These are phyloP conservation scores for Protobothrops mucrosquamatus DNA, from an alignment of 2,113 vertebrate genomes.

Conservation along the genomic window DNA sequence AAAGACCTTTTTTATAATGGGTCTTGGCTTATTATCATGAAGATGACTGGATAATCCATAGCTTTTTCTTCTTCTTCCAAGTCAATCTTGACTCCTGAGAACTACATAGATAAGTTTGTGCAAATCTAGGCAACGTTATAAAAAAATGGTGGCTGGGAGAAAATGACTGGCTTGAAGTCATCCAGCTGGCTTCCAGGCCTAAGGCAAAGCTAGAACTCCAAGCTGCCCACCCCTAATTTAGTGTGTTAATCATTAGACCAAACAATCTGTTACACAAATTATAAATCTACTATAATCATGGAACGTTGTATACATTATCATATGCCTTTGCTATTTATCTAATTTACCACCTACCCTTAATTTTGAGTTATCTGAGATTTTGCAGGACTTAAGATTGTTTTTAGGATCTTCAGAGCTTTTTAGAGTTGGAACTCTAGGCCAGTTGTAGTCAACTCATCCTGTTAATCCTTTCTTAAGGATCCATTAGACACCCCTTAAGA, in stretches of 20 bases:
- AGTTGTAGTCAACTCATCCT: not conserved
- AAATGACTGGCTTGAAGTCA: not conserved
- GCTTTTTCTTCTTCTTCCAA: not conserved
- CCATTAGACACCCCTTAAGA: not conserved
- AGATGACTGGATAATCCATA: not conserved
- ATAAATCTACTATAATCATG: not conserved
- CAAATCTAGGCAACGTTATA: not conserved
- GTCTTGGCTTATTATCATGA: not conserved
- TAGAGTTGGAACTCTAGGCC: not conserved
- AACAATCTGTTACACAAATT: not conserved
- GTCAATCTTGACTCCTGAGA: not conserved
- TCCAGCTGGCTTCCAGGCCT: not conserved
- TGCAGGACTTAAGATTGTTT: not conserved
- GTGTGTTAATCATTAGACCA: not conserved
- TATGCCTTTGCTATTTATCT: not conserved
- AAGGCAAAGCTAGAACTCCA: not conserved
- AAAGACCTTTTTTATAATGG: not conserved
- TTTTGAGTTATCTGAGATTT: not conserved
- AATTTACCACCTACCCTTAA: not conserved
- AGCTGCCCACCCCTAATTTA: not conserved
- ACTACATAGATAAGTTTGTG: not conserved
- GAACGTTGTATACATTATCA: not conserved
- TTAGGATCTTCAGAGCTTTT: not conserved
- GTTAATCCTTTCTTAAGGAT: not conserved
- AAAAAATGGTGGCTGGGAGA: not conserved